Percentiles rank a stretch among this genome's conserved stretches.
Conservation (phyloP, 2,113 vertebrate species). For the Orientallactaga bullata region DNA sequence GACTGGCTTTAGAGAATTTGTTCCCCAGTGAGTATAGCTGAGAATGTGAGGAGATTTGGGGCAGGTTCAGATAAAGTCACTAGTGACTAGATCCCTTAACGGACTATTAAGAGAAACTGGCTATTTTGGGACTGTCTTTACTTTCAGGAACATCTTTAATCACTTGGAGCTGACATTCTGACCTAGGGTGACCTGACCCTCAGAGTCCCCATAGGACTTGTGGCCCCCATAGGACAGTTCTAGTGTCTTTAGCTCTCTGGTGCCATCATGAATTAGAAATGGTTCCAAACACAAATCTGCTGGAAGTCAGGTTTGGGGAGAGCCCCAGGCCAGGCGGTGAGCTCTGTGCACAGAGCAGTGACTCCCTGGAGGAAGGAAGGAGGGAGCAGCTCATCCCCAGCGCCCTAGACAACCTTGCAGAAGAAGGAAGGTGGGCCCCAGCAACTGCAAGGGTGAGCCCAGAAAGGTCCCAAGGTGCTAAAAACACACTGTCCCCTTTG, state of each 20-base stretch:
- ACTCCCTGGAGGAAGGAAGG: not conserved
- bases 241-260: constrained; percentile 5
- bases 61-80: constrained; percentile 77
- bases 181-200: constrained; percentile 67
- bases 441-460: not conserved
- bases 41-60: constrained; percentile 62
- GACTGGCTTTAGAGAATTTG: constrained; percentile 53
- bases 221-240: constrained; percentile 43
- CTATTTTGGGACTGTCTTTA: constrained; percentile 75
- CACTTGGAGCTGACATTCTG: constrained; percentile 77
- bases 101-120: constrained; percentile 77
- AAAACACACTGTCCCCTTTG: constrained; percentile 68
- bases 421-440: constrained; percentile 45
- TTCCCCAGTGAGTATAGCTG: constrained; percentile 74
- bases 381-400: not conserved
- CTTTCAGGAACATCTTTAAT: constrained; percentile 80
- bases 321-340: not conserved
- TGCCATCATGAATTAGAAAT: constrained; percentile 4
- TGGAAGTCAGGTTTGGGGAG: constrained; percentile 43
- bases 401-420: not conserved
- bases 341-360: not conserved
- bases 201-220: constrained; percentile 31
- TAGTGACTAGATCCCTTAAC: constrained; percentile 66
- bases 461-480: constrained; percentile 65
- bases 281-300: constrained; percentile 44